Percentiles rank a stretch among this genome's conserved stretches.
Evolutionary conservation across 92 coral and sea anemone genomes (phyloP).

Genomic region (Phenganax subtilis): DNA sequence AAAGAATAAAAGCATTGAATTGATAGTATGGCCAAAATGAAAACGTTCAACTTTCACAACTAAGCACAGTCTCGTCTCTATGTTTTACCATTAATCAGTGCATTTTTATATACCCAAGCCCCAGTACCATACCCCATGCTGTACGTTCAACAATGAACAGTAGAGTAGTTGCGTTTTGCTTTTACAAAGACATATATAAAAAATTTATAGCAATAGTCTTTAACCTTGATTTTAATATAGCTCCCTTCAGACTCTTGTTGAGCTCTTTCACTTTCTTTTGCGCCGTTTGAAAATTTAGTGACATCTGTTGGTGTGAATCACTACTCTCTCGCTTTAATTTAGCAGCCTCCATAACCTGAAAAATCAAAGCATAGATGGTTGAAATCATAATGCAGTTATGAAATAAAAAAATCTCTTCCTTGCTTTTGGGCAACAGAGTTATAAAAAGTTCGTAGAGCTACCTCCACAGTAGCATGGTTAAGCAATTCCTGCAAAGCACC

Average conservation of each 20-base stretch:
- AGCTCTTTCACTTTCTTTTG: constrained; percentile 59
- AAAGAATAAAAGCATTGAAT: background rate
- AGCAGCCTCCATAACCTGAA: constrained; percentile 84
- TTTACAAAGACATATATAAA: background rate
- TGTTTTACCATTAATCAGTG: no score
- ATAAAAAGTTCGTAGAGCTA: background rate
- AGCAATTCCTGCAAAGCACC: constrained; percentile 88
- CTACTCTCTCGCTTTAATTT: constrained; percentile 75
- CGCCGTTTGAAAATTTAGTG: constrained; percentile 57
- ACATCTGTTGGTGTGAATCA: constrained; percentile 69
- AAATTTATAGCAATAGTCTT: background rate
- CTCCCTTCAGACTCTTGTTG: constrained; percentile 57
- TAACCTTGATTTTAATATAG: constrained; percentile 83
- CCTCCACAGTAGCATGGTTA: constrained; percentile 93
- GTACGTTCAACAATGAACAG: no score
- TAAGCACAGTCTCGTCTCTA: background rate
- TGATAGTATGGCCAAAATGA: background rate
- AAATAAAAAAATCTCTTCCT: no score
- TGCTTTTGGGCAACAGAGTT: no score
- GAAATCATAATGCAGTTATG: background rate
- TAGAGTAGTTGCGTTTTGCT: no score
- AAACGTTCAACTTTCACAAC: background rate
- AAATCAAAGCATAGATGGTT: background rate
- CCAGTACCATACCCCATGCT: no score
- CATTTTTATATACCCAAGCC: no score